Base-by-base conservation (phyloP, 2,113 vertebrate species). In the Psammodynastes pulverulentus region DNA sequence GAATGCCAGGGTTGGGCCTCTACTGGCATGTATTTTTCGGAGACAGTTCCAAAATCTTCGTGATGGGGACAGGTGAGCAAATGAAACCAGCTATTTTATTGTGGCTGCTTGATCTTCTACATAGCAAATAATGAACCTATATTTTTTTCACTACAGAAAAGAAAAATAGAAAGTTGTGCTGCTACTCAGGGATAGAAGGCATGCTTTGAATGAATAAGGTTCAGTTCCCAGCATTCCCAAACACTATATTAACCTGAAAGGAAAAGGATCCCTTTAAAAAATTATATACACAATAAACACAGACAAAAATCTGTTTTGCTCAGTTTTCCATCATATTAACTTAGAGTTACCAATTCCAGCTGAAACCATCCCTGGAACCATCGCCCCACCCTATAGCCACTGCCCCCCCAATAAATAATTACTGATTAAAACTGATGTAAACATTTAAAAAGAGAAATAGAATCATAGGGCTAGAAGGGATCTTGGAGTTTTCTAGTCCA, bases 11-110 rank as follows among this genome's bases (percentile, higher is more conserved):
- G 98, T 98, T 9, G 98, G 98, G 0, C 96, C 98, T 94, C 98
- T 99, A 24, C 94, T 99, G 84, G 96, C 98, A 92, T 98, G 98
- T 88, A 96, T 99, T 91, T 93, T 99, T 67, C 97, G 97, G n/a
- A 97, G 91, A 94, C 98, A 99, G 95, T 99, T 99, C 95, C 96
- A 93, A 89, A 95, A 96, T 0, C 95, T 98, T 86, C 97, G 98
- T 29, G 98, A 98, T 1, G 98, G 98, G 58, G 97, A 97, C 95
- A 95, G 97, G 97, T 93, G 97, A 98, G 94, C 7, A 6, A 24
- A 53, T 23, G 19, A 67, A 10, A 9, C 45, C 29, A 9, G n/a
- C 9, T 29, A 62, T 26, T 86, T 29, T 26, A 45, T 43, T 79
- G 72, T 43, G 15, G 17, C 17, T 7, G 0, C 34, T 79, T 79